Evolutionary conservation across 2,888 invertebrate genomes (phyloP), one percentile per base, ranked within the genome.

Genomic region (Meta bourneti): DNA sequence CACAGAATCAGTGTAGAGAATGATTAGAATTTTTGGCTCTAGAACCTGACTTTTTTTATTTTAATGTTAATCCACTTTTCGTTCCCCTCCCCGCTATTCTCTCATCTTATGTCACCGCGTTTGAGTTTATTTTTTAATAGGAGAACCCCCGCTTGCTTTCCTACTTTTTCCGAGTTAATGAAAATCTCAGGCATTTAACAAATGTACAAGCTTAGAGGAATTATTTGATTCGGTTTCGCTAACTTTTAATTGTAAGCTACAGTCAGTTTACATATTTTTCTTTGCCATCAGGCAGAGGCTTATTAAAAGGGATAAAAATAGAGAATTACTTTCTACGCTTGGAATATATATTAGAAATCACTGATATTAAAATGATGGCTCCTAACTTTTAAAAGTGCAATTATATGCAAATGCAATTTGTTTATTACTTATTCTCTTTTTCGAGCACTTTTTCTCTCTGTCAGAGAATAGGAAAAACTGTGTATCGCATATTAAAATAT

Each of bases 171-270:
- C 75, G 71, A 90, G 85, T 90, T 91, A 91, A 91, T 91, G 91
- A 91, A 91, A 91, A 91, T 91, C 87, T 91, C 83, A 82, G 87
- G 87, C 86, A 87, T 91, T 87, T 91, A 86, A 91, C 91, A 77
- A 91, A 87, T 91, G 87, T 87, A 87, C 87, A 77, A 91, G 86
- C 91, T 86, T 87, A 85, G 86, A 16, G 90, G 87, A 86, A 87
- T 89, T 89, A 89, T 89, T 89, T 83, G 77, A 91, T 87, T 87
- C 80, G 86, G 75, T 81, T 90, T 85, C 87, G 81, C 87, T 82
- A 82, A 77, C 91, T 91, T 91, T 91, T 91, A 91, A 91, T 91
- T 91, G 91, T 87, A 83, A 52, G 77, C 78, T 80, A 34, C 72
- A 51, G 72, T 82, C 61, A 54, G 77, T 78, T 87, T 87, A 71